Conservation (phyloP, 2,888 invertebrate species). For the Suillia variegata region DNA sequence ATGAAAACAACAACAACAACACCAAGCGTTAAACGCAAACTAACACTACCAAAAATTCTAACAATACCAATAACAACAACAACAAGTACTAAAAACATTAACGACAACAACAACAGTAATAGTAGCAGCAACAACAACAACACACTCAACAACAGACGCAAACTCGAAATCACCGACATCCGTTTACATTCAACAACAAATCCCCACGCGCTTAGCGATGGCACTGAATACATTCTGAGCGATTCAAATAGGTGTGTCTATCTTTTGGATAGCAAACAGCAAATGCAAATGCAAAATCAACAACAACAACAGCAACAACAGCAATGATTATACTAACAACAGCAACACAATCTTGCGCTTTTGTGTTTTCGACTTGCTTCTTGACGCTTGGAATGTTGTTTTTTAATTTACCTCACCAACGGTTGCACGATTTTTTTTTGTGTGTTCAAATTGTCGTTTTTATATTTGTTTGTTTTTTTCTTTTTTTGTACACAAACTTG, state of each 20-base stretch:
- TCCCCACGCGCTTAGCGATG: slow-evolving; percentile 63
- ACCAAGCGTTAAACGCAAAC: slow-evolving; percentile 11
- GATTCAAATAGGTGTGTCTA: slow-evolving; percentile 58
- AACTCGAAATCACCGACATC: slow-evolving; percentile 64
- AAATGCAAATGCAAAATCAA: background rate
- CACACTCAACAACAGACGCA: slow-evolving; percentile 50
- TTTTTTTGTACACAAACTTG: no score
- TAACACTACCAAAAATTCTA: slow-evolving; percentile 22
- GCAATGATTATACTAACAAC: background rate
- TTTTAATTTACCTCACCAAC: no score
- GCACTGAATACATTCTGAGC: slow-evolving; percentile 56
- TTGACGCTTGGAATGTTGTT: background rate
- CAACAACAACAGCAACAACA: background rate
- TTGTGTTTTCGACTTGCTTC: background rate
- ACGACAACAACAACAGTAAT: slow-evolving; percentile 18
- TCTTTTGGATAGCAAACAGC: slow-evolving; percentile 29
- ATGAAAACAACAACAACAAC: slow-evolving; percentile 19
- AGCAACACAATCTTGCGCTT: background rate
- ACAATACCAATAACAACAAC: slow-evolving; percentile 21
- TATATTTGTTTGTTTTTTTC: no score
- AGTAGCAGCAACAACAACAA: slow-evolving; percentile 28
- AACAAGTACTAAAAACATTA: slow-evolving; percentile 25
- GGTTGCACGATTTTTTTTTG: no score
- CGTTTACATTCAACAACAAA: slow-evolving; percentile 66
- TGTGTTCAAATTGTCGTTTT: no score